Base-by-base conservation (phyloP, 2,113 vertebrate genomes). In the Natator depressus region DNA sequence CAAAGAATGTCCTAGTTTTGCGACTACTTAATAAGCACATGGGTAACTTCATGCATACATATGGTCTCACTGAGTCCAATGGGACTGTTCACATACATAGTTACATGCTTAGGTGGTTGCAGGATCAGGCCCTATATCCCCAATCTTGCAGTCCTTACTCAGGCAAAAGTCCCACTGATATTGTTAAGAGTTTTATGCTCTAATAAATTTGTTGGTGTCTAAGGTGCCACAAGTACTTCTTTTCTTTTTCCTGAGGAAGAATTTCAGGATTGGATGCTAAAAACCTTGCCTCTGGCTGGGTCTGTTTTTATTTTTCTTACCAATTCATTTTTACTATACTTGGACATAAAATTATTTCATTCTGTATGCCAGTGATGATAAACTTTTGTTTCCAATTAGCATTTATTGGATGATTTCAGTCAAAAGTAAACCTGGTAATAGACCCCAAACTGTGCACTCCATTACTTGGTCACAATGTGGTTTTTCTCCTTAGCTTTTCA, bases 351-450 rank as follows among this genome's bases (percentile, higher is more conserved):
- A 8, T 22, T 27, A 42, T 2, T 1, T 90, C 96, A 75, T 85
- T 51, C 79, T 72, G 1, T 16, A 59, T 83, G 49, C 91, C 88
- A 91, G 27, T 35, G 89, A 46, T 35, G 89, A 46, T 7, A 84
- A 82, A 5, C 90, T 54, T 55, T 94, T 95, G 96, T 78, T 96
- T 96, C 90, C 78, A 57, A 90, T 95, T 95, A 94, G 50, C 51
- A 49, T 96, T 95, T 90, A 94, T 95, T 93, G 90, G 83, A 72
- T 93, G 89, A 75, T 92, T 97, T 89, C 62, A 82, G 86, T 80
- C 59, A 80, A 69, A 96, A 91, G 80, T 25, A 84, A 93, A n/a
- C 82, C 89, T 87, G 76, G 16, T 62, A 4, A 93, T 11, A 35
- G 31, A 88, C 10, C 53, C 65, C 3, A 3, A 22, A 54, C 16